Percentiles rank a stretch among this genome's conserved stretches.
These are phyloP conservation scores for Ganaspis sp. DNA, from an alignment of 1,140 invertebrate genomes.

Conservation along the genomic window DNA sequence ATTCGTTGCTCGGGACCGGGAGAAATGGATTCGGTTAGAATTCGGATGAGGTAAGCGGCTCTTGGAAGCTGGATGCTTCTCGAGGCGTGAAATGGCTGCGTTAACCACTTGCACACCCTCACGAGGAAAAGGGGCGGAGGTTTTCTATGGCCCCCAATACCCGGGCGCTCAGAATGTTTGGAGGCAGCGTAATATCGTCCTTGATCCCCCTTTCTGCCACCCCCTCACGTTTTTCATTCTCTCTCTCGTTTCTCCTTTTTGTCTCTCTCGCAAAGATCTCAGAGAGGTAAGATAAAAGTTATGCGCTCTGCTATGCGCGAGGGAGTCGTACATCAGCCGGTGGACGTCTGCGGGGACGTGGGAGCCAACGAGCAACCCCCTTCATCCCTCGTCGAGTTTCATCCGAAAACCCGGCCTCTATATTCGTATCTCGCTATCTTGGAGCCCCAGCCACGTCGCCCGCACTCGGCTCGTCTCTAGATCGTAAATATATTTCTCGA, in stretches of 20 bases:
- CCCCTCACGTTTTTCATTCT: conserved; percentile 40
- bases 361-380: conserved; percentile 61
- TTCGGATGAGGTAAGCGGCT: conserved; percentile 63
- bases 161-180: conserved; percentile 52
- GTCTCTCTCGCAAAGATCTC: conserved; percentile 51
- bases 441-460: conserved; percentile 52
- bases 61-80: conserved; percentile 68
- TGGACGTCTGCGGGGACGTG: conserved; percentile 74
- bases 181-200: conserved; percentile 51
- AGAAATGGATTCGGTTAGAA: conserved; percentile 70
- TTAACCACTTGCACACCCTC: conserved; percentile 66
- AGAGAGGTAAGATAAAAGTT: conserved; percentile 75
- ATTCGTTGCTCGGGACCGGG: conserved; percentile 38
- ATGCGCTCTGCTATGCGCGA: conserved; percentile 74
- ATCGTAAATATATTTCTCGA: conserved; percentile 41
- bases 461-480: conserved; percentile 36
- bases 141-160: conserved; percentile 40
- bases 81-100: conserved; percentile 74
- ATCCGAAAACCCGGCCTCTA: conserved; percentile 55
- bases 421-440: conserved; percentile 65
- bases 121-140: conserved; percentile 52
- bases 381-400: conserved; percentile 51
- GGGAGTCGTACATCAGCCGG: conserved; percentile 74
- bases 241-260: conserved; percentile 29
- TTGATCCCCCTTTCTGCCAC: conserved; percentile 52